Evolutionary conservation across 1,140 invertebrate species (phyloP), one percentile per base, ranked within the genome.

Genomic region (Leptopilina clavipes): DNA sequence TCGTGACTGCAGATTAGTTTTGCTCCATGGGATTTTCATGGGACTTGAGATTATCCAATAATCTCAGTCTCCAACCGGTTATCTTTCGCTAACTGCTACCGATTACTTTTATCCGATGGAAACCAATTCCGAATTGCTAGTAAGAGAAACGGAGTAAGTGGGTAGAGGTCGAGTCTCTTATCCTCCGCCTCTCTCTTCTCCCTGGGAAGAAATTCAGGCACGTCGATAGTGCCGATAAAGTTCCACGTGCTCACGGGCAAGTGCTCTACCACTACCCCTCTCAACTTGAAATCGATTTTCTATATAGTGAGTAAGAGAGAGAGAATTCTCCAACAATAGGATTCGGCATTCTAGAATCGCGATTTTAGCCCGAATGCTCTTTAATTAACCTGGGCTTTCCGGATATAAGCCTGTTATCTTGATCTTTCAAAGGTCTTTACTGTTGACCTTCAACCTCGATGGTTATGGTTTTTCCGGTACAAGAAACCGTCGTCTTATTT

Each of bases 381-480:
- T 86, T 86, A 88, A 87, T 87, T 87, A 88, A 86, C 81, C 81
- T 59, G 76, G 19, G 54, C 54, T 59, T 59, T 59, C 54, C 18
- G 54, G 54, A 22, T 59, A 22, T 59, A 59, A 59, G 54, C 82
- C 73, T 72, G 82, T 86, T 88, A 87, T 87, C 86, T 87, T 76
- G 79, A 87, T 87, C 83, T 59, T 22, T 59, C 54, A 59, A 52
- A 52, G 48, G 48, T 52, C 48, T 52, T 59, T 59, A 10, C 54
- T 11, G 9, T 22, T 59, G 54, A 22, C 54, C 54, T 59, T 10
- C 54, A 59, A 59, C 54, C 54, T 22, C 19, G 18, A 22, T 22
- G 54, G 54, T 59, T 59, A 22, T 22, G 54, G 17, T 59, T 59
- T 22, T 59, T 59, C 54, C 48, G 2, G 14, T n/a, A 17, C 48